Conservation (phyloP, 1,140 invertebrate species). For the Doryteuthis pealeii region DNA sequence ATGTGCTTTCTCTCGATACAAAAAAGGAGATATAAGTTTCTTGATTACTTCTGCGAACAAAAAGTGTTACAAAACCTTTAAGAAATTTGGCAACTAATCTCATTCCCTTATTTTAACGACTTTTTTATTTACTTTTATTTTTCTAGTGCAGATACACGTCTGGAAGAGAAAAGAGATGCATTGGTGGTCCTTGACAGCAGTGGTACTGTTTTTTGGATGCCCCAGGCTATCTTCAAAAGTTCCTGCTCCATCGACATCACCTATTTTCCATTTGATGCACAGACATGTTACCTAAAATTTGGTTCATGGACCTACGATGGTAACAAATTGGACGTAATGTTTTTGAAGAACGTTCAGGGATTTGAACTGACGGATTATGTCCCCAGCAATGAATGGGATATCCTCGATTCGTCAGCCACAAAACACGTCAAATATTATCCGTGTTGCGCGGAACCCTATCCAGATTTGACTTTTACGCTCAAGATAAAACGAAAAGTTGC, state of each 20-base stretch:
- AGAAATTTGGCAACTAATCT: too few relatives aligned
- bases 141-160: conserved; percentile 56
- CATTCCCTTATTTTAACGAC: too few relatives aligned
- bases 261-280: conserved; percentile 59
- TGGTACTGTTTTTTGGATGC: conserved; percentile 95
- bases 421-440: conserved; percentile 55
- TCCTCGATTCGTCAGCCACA: conserved; percentile 42
- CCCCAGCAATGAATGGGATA: conserved; percentile 60
- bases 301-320: conserved; percentile 61
- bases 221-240: conserved; percentile 97
- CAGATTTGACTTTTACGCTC: conserved; percentile 57
- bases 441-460: conserved; percentile 59
- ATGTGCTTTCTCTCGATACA: too few relatives aligned
- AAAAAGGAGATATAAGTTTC: too few relatives aligned
- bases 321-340: conserved; percentile 53
- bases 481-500: conserved; percentile 54
- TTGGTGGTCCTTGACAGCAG: conserved; percentile 68
- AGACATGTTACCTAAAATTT: conserved; percentile 58
- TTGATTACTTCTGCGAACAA: too few relatives aligned
- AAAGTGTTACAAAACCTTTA: too few relatives aligned
- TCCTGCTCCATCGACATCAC: conserved; percentile 77
- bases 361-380: conserved; percentile 59
- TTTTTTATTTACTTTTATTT: background rate
- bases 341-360: conserved; percentile 40
- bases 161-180: conserved; percentile 56